Evolutionary conservation across 2,113 vertebrate genomes (phyloP).

Genomic region (Oceanites oceanicus): DNA sequence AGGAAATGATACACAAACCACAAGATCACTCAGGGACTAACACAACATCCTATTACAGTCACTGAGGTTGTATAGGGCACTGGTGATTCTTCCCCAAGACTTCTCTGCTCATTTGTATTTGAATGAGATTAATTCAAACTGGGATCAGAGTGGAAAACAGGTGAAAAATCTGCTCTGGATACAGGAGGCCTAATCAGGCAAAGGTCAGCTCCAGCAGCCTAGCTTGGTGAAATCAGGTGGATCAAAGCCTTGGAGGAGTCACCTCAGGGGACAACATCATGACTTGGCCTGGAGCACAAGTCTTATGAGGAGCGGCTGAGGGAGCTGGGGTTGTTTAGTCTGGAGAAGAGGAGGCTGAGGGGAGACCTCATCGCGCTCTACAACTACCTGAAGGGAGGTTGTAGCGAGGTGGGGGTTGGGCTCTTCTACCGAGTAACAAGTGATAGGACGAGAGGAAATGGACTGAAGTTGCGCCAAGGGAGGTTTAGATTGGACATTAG

Average conservation of each 20-base stretch:
- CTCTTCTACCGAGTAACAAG: too few species aligned
- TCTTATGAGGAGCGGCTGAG: too few species aligned
- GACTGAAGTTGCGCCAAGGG: too few species aligned
- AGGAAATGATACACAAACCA: not conserved
- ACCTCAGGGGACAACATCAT: not conserved
- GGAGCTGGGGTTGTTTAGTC: too few species aligned
- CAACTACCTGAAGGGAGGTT: too few species aligned
- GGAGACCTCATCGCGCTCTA: too few species aligned
- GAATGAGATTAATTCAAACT: not conserved
- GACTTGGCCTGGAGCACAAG: too few species aligned
- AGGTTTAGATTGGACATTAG: too few species aligned
- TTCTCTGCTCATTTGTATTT: not conserved
- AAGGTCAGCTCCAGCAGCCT: not conserved
- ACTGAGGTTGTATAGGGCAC: accelerated
- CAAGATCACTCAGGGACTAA: not conserved
- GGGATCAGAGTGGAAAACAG: not conserved
- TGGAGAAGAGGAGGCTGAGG: too few species aligned
- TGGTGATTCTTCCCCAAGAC: not conserved
- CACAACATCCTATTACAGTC: not conserved
- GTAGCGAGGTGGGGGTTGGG: too few species aligned
- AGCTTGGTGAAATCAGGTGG: not conserved
- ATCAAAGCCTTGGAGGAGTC: not conserved
- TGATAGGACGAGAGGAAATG: too few species aligned
- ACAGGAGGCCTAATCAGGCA: not conserved
- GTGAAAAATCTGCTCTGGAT: not conserved